Evolutionary conservation across 2,888 invertebrate genomes (phyloP).

Genomic region (Ormyrus nitidulus): DNA sequence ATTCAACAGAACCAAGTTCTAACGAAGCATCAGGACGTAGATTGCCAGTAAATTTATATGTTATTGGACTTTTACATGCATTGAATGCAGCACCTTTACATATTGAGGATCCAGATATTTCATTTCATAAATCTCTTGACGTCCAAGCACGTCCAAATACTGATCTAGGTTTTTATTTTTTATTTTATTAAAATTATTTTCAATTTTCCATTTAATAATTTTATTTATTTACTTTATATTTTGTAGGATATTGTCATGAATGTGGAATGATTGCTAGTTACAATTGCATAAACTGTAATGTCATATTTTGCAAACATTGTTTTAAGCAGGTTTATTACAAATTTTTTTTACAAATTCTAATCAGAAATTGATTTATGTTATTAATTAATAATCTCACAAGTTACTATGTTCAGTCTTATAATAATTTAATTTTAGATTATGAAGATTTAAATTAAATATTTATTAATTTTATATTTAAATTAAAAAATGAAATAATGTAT

Average conservation of each 20-base stretch:
- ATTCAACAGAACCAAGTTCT: background rate
- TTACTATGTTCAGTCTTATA: too few relatives aligned
- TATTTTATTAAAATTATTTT: constrained; percentile 14
- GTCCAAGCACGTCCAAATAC: constrained; percentile 34
- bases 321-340: constrained; percentile 65
- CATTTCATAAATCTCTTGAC: constrained; percentile 53
- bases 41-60: constrained; percentile 73
- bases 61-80: constrained; percentile 64
- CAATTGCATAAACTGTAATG: constrained; percentile 66
- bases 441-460: constrained; percentile 54
- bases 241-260: constrained; percentile 65
- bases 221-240: constrained; percentile 1
- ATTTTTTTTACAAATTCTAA: too few relatives aligned
- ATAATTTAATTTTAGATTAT: constrained; percentile 46
- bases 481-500: too few relatives aligned
- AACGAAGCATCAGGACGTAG: constrained; percentile 40
- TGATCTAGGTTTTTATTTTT: constrained; percentile 47
- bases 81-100: constrained; percentile 49
- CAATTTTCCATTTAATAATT: constrained; percentile 2
- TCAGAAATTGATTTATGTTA: too few relatives aligned
- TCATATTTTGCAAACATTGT: constrained; percentile 66
- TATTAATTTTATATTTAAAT: too few relatives aligned
- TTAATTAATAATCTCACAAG: too few relatives aligned
- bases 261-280: constrained; percentile 64
- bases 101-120: constrained; percentile 60